Evolutionary conservation across 2,797 vertebrate genomes (phyloP).

Genomic region (Urosaurus nigricauda): DNA sequence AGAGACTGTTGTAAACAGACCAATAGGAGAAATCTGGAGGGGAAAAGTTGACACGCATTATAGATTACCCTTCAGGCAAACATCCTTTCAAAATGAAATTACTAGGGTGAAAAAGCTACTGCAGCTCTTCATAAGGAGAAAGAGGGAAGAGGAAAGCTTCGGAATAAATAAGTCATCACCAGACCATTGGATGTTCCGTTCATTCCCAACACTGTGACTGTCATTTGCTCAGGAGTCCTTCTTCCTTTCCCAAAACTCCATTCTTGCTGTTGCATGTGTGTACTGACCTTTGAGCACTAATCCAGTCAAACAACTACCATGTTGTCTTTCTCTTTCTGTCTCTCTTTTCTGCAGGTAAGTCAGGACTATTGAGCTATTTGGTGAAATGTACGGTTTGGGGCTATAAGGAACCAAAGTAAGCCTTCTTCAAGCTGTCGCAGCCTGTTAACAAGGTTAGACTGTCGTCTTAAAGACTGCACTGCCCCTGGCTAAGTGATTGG

Average conservation of each 20-base stretch:
- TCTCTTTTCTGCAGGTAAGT: conserved; percentile 77
- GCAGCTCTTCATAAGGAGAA: conserved; percentile 47
- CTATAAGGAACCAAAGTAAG: conserved; percentile 75
- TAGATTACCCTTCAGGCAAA: conserved; percentile 38
- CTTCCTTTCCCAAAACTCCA: conserved; percentile 47
- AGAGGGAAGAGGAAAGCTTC: not conserved
- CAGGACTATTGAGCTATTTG: conserved; percentile 66
- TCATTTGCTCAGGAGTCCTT: conserved; percentile 19
- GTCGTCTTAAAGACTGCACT: conserved; percentile 36
- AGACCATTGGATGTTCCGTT: conserved; percentile 29
- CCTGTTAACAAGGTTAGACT: conserved; percentile 68
- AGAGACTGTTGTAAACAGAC: not conserved
- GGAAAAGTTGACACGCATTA: conserved; percentile 29
- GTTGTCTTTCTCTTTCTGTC: conserved; percentile 68
- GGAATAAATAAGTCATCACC: conserved; percentile 47
- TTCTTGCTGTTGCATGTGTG: conserved; percentile 24
- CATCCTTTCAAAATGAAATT: conserved; percentile 55
- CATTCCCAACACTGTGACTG: conserved; percentile 7
- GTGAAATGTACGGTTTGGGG: conserved; percentile 66
- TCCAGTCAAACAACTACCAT: conserved; percentile 48
- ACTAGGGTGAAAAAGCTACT: conserved; percentile 21
- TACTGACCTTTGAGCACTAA: conserved; percentile 40
- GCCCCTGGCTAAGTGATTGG: conserved; percentile 13
- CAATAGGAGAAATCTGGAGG: conserved; percentile 5
- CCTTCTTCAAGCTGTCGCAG: conserved; percentile 54